These are phyloP conservation scores for Drosophila asahinai DNA, from an alignment of 1,140 invertebrate species.

Conservation along the genomic window DNA sequence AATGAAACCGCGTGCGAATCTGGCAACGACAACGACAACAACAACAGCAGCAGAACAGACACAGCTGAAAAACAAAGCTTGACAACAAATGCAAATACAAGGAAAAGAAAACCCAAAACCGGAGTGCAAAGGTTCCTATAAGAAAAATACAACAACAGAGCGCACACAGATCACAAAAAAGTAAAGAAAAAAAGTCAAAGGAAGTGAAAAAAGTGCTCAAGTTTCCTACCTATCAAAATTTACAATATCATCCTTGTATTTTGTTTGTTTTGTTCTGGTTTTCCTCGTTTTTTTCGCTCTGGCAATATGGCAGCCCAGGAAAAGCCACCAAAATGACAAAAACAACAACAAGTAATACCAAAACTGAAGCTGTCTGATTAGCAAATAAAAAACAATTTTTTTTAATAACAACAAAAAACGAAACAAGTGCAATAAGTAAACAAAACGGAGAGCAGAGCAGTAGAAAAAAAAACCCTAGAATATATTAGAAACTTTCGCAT, in stretches of 20 bases:
- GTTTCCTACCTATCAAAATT: not conserved
- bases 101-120: slow-evolving; percentile 3
- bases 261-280: slow-evolving; percentile 18
- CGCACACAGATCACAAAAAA: slow-evolving; percentile 14
- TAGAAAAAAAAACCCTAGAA: slow-evolving; percentile 5
- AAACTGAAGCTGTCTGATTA: slow-evolving; percentile 43
- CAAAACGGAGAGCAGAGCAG: slow-evolving; percentile 4
- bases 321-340: slow-evolving; percentile 35
- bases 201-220: slow-evolving; percentile 35
- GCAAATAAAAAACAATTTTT: slow-evolving; percentile 29
- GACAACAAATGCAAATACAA: slow-evolving; percentile 15
- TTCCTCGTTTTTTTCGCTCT: slow-evolving; percentile 6
- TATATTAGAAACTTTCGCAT: slow-evolving; percentile 13
- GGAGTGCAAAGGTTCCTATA: slow-evolving; percentile 46
- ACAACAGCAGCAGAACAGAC: slow-evolving; percentile 17
- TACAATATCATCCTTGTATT: slow-evolving; percentile 10
- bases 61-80: slow-evolving; percentile 43
- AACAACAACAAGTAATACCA: slow-evolving; percentile 29
- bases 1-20: slow-evolving; percentile 37
- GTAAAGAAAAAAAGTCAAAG: not conserved
- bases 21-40: slow-evolving; percentile 24
- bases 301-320: slow-evolving; percentile 19
- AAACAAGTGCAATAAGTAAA: slow-evolving; percentile 40
- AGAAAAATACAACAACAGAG: not conserved
- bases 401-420: not conserved